Base-by-base conservation (phyloP, 30 jellyfish, hydroid and myxozoan genomes). In the Cassiopea xamachana region DNA sequence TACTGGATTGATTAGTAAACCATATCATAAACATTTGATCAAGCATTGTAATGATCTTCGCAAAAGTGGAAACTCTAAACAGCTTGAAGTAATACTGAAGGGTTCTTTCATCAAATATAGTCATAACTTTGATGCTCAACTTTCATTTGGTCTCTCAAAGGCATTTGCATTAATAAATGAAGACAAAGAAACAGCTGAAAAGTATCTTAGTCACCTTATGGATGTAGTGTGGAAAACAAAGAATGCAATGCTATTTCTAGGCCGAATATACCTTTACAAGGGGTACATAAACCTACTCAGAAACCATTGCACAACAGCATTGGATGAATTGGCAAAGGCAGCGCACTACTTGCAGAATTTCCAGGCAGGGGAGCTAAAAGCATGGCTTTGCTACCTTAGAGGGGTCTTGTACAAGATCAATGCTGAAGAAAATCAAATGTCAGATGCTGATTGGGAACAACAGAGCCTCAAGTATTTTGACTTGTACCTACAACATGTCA, bases 401-500 rank as follows among this genome's bases (percentile, higher is more conserved):
- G 87, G 55, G 51, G 77, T 79, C 6, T 14, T 13, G 0, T 48
- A 48, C 13, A 79, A 45, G 87, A 79, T 55, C 73, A 18, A 48
- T 17, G 87, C 87, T 2, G 75, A 69, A 1, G 58, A 79, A 50
- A 17, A 8, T 18, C 46, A 9, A 44, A 39, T 7, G 0, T 45
- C 87, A 10, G 48, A 50, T 79, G 49, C 5, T 14, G 59, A 2
- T 44, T 47, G 16, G 15, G 87, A 79, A 15, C 8, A 79, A 17
- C 43, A n/a, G 46, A 64, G 73, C 27, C 47, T 79, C 19, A 10
- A 49, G 1, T 79, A 14, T 55, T 79, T 79, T 55, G 58, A 79
- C 46, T 19, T 79, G 14, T 79, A 79, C 73, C 78, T 79, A 0
- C 77, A 79, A 45, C 87, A 79, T n/a, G 76, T 64, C 9, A 79